phyloP scores from a whole-genome alignment of 2,113 vertebrate species.

The Regulus satrapa region DNA sequence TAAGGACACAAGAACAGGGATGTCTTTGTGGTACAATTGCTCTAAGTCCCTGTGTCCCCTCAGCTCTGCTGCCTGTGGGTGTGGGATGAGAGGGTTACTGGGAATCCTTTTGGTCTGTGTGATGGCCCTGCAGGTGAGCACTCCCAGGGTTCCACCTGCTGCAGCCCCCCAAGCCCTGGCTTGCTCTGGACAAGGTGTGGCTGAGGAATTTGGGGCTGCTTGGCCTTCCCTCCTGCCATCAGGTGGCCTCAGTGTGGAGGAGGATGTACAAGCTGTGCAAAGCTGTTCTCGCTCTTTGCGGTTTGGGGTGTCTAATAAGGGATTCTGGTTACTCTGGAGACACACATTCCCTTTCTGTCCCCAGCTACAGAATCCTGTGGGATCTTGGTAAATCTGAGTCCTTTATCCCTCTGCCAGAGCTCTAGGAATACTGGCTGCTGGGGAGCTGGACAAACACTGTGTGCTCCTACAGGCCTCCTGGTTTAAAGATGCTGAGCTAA shows the following conservation, averaged over 20 bases:
- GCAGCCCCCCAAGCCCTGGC: not conserved
- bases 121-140: not conserved
- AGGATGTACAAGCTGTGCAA: not conserved
- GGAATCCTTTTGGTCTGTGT: not conserved
- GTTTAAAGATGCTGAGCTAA: not conserved
- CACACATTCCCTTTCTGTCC: not conserved
- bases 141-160: not conserved
- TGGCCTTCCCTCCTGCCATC: not conserved
- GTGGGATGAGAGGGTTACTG: fast-evolving
- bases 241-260: not conserved
- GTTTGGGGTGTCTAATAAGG: not conserved
- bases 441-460: not conserved
- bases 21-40: not conserved
- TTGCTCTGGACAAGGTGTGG: not conserved
- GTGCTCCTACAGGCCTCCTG: not conserved
- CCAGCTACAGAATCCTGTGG: not conserved
- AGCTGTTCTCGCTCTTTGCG: not conserved
- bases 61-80: not conserved
- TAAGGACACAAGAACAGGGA: not conserved
- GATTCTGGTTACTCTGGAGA: not conserved
- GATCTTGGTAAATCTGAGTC: not conserved
- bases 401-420: not conserved
- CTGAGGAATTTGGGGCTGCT: not conserved
- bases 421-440: not conserved
- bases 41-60: not conserved